A percentile compares a stretch with the other conserved stretches of the same genome.
Evolutionary conservation across 2,797 vertebrate genomes (phyloP).

Genomic region (Alfaro cultratus): DNA sequence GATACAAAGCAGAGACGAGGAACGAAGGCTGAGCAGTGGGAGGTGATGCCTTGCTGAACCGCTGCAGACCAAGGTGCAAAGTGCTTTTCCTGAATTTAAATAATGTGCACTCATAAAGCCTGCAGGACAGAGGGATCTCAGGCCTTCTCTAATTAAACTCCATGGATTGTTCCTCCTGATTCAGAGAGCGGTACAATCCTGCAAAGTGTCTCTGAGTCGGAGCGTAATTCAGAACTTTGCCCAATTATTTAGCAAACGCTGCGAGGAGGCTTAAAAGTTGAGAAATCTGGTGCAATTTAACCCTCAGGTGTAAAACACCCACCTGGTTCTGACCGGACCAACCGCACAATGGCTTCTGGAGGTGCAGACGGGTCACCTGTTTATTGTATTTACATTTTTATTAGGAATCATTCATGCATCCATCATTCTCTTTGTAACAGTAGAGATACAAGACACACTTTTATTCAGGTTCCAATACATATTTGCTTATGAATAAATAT

Average conservation of each 20-base stretch:
- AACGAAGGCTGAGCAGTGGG: slow-evolving; percentile 43
- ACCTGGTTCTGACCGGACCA: not conserved
- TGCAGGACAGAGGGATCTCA: slow-evolving; percentile 35
- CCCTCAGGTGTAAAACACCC: not conserved
- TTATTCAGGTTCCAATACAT: too few relatives aligned
- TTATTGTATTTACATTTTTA: too few relatives aligned
- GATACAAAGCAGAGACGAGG: slow-evolving; percentile 45
- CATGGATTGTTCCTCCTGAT: slow-evolving; percentile 32
- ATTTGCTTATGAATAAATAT: too few relatives aligned
- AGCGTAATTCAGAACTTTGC: slow-evolving; percentile 22
- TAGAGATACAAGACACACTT: too few relatives aligned
- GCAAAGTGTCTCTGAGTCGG: not conserved
- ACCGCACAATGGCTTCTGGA: not conserved
- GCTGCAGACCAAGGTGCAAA: slow-evolving; percentile 28
- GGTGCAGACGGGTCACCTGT: not conserved
- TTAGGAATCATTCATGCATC: too few relatives aligned
- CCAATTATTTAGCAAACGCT: slow-evolving; percentile 6
- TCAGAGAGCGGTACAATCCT: slow-evolving; percentile 24
- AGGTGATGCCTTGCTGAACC: slow-evolving; percentile 47
- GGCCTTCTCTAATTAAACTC: slow-evolving; percentile 32
- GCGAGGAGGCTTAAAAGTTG: slow-evolving; percentile 15
- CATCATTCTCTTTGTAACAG: too few relatives aligned
- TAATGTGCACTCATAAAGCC: slow-evolving; percentile 12
- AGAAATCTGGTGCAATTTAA: slow-evolving; percentile 11
- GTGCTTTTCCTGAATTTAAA: slow-evolving; percentile 31